phyloP scores from a whole-genome alignment of 2,113 vertebrate genomes.

The Rhynchomys soricoides region DNA sequence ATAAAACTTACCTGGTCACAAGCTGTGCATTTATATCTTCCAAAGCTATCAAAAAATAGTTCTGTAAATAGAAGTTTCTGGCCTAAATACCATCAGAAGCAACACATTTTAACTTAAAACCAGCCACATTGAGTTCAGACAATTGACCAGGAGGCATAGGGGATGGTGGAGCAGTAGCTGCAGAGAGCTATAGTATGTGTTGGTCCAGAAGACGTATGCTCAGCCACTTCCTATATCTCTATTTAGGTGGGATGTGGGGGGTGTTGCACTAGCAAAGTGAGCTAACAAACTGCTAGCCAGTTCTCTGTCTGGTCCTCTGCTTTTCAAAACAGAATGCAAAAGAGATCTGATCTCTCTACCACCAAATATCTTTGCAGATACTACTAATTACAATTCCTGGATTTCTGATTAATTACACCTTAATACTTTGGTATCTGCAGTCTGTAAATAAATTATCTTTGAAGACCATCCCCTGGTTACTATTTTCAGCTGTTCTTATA shows the following conservation, averaged over 20 bases:
- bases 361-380: slow-evolving; percentile 71
- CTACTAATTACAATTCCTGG: slow-evolving; percentile 73
- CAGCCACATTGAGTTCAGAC: background rate
- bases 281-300: background rate
- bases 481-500: slow-evolving; percentile 71
- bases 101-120: background rate
- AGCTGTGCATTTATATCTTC: background rate
- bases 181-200: background rate
- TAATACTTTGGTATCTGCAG: slow-evolving; percentile 73
- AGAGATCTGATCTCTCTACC: slow-evolving; percentile 38
- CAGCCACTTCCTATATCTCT: background rate
- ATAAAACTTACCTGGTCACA: background rate
- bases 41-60: background rate
- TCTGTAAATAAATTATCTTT: slow-evolving; percentile 69
- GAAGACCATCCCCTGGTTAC: background rate
- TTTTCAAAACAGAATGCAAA: slow-evolving; percentile 49
- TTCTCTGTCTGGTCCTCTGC: background rate
- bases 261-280: background rate
- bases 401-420: slow-evolving; percentile 66
- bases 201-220: background rate
- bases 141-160: background rate
- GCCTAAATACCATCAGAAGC: background rate
- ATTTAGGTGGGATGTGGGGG: background rate
- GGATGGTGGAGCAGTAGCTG: background rate
- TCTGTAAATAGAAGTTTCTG: background rate